Percentiles rank a stretch among this genome's conserved stretches.
Conservation (phyloP, 2,797 vertebrate genomes). For the Antennarius maculatus region DNA sequence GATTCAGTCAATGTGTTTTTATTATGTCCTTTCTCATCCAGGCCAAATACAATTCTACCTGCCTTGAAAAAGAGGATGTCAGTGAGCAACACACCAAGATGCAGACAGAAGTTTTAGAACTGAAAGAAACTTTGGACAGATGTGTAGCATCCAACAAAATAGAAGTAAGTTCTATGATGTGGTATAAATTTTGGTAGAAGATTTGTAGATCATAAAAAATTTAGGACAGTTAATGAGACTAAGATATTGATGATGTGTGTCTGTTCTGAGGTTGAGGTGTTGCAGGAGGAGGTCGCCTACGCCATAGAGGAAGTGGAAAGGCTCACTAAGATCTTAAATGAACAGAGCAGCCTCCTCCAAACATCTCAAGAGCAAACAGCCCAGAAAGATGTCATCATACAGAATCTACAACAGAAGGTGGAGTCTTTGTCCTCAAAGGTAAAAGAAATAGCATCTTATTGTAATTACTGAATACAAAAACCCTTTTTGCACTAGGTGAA, state of each 20-base stretch:
- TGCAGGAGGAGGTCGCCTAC: slow-evolving; percentile 89
- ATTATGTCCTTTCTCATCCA: slow-evolving; percentile 56
- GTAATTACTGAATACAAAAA: background rate
- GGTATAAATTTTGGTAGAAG: background rate
- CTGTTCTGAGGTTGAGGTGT: slow-evolving; percentile 85
- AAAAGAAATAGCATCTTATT: no score
- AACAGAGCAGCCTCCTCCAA: slow-evolving; percentile 85
- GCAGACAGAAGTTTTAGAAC: slow-evolving; percentile 82
- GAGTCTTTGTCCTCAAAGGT: background rate
- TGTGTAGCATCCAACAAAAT: slow-evolving; percentile 85
- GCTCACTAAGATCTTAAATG: slow-evolving; percentile 88
- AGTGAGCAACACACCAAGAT: slow-evolving; percentile 75
- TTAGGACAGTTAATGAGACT: background rate
- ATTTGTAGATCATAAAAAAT: background rate
- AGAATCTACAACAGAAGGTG: slow-evolving; percentile 87
- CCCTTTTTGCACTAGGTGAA: slow-evolving; percentile 60
- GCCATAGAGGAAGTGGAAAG: slow-evolving; percentile 88
- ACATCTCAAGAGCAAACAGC: slow-evolving; percentile 82
- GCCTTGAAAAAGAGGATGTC: slow-evolving; percentile 84
- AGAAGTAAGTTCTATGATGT: slow-evolving; percentile 79
- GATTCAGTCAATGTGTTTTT: background rate
- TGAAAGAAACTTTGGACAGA: slow-evolving; percentile 85
- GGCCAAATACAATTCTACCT: slow-evolving; percentile 84
- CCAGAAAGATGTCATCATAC: slow-evolving; percentile 83
- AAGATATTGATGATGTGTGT: background rate